These are phyloP conservation scores for Meandrusa payeni DNA, from an alignment of 2,888 invertebrate genomes.

Conservation along the genomic window DNA sequence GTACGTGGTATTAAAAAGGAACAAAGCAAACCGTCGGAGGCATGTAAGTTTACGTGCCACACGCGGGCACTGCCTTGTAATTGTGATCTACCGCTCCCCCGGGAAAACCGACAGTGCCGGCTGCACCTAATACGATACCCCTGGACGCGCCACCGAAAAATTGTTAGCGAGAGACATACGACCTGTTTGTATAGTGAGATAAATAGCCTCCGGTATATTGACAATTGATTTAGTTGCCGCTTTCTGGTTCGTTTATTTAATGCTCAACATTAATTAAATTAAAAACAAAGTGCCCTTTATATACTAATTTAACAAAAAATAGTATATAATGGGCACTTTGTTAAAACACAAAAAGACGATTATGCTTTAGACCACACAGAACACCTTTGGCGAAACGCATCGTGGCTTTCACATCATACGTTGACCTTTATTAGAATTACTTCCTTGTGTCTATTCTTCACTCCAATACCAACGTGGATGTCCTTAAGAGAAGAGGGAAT, in stretches of 20 bases:
- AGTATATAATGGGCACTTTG: no score
- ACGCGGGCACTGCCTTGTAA: conserved; percentile 54
- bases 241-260: background rate
- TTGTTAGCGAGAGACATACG: conserved; percentile 46
- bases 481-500: no score
- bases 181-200: conserved; percentile 37
- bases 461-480: no score
- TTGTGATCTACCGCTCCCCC: conserved; percentile 69
- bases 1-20: conserved; percentile 33
- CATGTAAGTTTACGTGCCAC: conserved; percentile 48
- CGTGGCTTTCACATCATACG: no score
- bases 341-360: no score
- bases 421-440: no score
- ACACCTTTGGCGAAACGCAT: no score
- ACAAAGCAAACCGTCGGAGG: conserved; percentile 36
- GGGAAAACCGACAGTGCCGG: conserved; percentile 39
- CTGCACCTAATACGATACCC: conserved; percentile 42
- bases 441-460: no score
- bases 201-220: conserved; percentile 30
- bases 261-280: conserved; percentile 1
- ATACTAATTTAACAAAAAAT: no score
- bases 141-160: conserved; percentile 41
- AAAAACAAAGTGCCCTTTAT: no score
- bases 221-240: conserved; percentile 26
- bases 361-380: background rate